Evolutionary conservation across 2,113 vertebrate genomes (phyloP), one percentile per base, ranked within the genome.

Genomic region (Syrmaticus mikado): DNA sequence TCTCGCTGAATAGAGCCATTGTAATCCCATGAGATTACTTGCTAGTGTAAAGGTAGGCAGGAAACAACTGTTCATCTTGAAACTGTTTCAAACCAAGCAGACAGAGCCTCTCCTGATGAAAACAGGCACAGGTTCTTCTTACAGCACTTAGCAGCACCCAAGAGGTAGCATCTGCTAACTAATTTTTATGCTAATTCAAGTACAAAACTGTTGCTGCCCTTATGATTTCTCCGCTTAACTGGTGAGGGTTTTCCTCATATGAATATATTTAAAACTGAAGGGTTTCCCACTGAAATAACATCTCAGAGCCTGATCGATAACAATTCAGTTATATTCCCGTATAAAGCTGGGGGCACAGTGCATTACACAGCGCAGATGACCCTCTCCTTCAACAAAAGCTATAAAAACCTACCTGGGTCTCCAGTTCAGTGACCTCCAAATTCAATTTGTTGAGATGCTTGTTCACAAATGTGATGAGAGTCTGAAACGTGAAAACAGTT

Each of bases 361-460:
- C 8, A 4, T n/a, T 89, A 57, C 14, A n/a, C 2, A 43, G 41
- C 8, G 20, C 50, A 85, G 50, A 25, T 25, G 32, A 13, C 17
- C 13, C 25, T 50, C 15, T 28, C 21, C 60, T 58, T 17, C 27
- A 89, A 64, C 32, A 52, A 84, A 52, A 52, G 20, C 60, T 88
- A 13, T 61, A 50, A 73, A 86, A 76, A 61, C 96, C 32, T 96
- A 99, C 99, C 99, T 99, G 99, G 4, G 99, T 99, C 96, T 99
- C 99, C 97, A 99, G 96, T 90, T 99, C 99, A 21, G 99, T 99
- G 92, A 99, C 99, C 96, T 99, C 99, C 66, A 99, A 96, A 97
- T 99, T 99, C 93, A 99, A 89, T 89, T 99, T 99, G 96, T 99
- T 99, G 95, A 99, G 98, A 92, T 99, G 99, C 95, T 99, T 99